These are phyloP conservation scores for Chydorus sphaericus DNA, from an alignment of 2,888 invertebrate genomes.

Conservation along the genomic window DNA sequence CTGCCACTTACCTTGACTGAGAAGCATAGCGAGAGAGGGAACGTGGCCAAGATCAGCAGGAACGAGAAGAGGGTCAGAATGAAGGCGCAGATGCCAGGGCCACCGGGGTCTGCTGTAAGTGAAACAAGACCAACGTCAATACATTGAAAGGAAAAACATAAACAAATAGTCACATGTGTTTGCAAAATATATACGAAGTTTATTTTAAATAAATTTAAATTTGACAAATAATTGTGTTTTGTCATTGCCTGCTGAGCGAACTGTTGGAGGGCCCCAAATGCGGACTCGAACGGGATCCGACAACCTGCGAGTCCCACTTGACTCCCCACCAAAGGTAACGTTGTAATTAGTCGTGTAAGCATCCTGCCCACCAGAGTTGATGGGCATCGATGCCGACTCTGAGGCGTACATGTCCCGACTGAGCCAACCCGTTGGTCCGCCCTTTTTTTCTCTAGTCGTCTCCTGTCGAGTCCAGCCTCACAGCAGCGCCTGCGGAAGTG, in stretches of 20 bases:
- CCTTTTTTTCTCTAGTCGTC: background rate
- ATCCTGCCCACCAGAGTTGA: no score
- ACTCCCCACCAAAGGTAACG: background rate
- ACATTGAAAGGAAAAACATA: no score
- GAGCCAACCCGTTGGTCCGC: background rate
- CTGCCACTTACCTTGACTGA: conserved; percentile 55
- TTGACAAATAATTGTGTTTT: no score
- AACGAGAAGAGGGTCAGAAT: conserved; percentile 55
- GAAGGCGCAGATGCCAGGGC: conserved; percentile 55
- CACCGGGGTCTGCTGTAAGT: conserved; percentile 35
- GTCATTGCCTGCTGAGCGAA: conserved; percentile 2
- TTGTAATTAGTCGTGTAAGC: conserved; percentile 1
- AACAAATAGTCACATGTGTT: no score
- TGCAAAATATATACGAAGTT: no score
- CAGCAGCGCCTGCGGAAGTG: no score
- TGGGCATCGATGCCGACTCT: conserved; percentile 4
- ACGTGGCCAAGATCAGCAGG: conserved; percentile 54
- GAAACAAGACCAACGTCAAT: no score
- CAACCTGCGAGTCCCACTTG: no score
- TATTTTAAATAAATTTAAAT: no score
- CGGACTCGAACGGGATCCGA: background rate
- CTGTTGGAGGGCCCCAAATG: background rate
- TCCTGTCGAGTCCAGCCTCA: no score
- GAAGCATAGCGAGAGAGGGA: conserved; percentile 69
- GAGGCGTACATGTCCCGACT: conserved; percentile 3